Base-by-base conservation (phyloP, 1,140 invertebrate species). In the Sminthurinus signatus region DNA sequence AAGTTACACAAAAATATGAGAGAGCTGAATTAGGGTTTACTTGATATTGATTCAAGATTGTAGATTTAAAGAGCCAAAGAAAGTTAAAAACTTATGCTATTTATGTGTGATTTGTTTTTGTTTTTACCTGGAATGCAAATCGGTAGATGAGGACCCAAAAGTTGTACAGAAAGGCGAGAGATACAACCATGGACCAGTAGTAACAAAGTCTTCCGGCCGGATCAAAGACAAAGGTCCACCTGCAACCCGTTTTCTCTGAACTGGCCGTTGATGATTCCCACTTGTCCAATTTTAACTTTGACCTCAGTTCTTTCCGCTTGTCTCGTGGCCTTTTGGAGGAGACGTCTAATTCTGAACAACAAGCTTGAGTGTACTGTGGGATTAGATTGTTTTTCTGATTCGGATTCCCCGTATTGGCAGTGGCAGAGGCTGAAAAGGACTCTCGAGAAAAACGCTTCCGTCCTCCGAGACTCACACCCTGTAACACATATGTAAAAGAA, bases 101-200 rank as follows among this genome's bases (percentile, higher is more conserved):
- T 5, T 10, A 19, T 46, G 5, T 10, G 44, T 10, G 44, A 46
- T 10, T 10, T 46, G 44, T 4, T 14, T n/a, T 14, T 5, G 14
- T 36, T 12, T 62, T 66, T 79, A 91, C 89, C 79, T 91, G 88
- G 80, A 98, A 98, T 78, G 94, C 91, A 82, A 96, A 97, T 77
- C 95, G 86, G 82, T 96, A 98, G 74, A 96, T 94, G 79, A 97
- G 93, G 74, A 96, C 93, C 95, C 93, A 96, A 75, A 98, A 96
- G 80, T 98, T 98, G 82, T 98, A 98, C 63, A 98, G 85, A 80
- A 98, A 98, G 72, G 95, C 95, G 71, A 98, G 82, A 59, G 93
- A 96, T 39, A 98, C 95, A 42, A 98, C 89, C 86, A 95, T 91
- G 68, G 91, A 93, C 92, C 92, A 95, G 75, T 95, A 94, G 79